These are phyloP conservation scores for Ramphastos sulfuratus DNA, from an alignment of 2,113 vertebrate species.

Conservation along the genomic window DNA sequence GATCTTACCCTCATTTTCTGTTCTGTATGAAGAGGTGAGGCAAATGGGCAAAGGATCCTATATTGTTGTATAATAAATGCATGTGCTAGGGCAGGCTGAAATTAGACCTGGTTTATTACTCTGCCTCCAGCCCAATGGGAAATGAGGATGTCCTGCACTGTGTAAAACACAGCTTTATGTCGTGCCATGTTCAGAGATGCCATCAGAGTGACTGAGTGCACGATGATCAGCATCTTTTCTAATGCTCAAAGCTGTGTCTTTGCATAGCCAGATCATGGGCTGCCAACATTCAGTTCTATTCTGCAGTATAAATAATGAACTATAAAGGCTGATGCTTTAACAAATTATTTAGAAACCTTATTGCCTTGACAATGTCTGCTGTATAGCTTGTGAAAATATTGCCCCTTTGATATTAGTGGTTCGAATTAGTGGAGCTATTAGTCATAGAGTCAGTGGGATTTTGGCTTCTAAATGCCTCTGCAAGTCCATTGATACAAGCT, in stretches of 20 bases:
- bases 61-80: not conserved
- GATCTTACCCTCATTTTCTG: not conserved
- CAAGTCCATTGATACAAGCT: not conserved
- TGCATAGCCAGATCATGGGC: not conserved
- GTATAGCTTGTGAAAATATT: not conserved
- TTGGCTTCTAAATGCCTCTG: slow-evolving; percentile 6
- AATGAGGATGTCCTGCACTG: not conserved
- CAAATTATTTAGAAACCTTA: slow-evolving; percentile 14
- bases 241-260: not conserved
- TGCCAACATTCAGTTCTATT: not conserved
- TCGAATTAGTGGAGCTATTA: not conserved
- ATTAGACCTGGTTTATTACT: not conserved
- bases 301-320: not conserved
- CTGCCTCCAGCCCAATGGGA: not conserved
- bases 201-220: not conserved
- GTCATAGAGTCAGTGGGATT: not conserved
- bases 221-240: not conserved
- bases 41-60: not conserved
- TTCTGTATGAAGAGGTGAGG: not conserved
- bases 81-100: not conserved
- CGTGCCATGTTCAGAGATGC: not conserved
- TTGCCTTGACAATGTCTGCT: not conserved
- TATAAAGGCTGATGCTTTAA: not conserved
- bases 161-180: not conserved
- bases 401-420: not conserved